Conservation (phyloP, 2,888 invertebrate genomes). For the Chrysodeixis includens region DNA sequence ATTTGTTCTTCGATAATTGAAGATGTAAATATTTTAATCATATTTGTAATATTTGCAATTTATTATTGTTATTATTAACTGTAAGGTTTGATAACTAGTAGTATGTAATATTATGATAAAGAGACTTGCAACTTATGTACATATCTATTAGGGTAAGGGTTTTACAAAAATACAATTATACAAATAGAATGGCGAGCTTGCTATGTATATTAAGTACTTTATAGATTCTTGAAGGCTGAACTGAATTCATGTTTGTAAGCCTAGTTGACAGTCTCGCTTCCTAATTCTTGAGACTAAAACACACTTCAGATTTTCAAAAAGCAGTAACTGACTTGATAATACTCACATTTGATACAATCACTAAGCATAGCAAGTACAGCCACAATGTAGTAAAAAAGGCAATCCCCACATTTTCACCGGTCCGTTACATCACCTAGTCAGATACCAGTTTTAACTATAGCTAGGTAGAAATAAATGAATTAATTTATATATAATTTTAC, state of each 20-base stretch:
- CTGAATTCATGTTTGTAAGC: neutral
- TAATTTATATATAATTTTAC: slow-evolving; percentile 73
- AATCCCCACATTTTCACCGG: slow-evolving; percentile 61
- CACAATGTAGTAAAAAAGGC: slow-evolving; percentile 44
- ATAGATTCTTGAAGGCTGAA: neutral
- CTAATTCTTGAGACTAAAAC: neutral
- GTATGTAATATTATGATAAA: slow-evolving; percentile 82
- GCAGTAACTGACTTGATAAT: neutral
- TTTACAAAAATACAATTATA: slow-evolving; percentile 62
- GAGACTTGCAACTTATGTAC: slow-evolving; percentile 88
- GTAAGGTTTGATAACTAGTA: slow-evolving; percentile 83
- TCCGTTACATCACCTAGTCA: slow-evolving; percentile 85
- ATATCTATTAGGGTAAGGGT: slow-evolving; percentile 87
- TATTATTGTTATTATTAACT: slow-evolving; percentile 80
- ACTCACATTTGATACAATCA: neutral
- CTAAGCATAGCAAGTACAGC: slow-evolving; percentile 50
- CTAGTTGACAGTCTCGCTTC: neutral
- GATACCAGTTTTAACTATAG: slow-evolving; percentile 83
- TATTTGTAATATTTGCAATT: slow-evolving; percentile 84
- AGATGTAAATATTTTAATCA: slow-evolving; percentile 88
- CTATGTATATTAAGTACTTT: slow-evolving; percentile 40
- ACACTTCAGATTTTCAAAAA: neutral
- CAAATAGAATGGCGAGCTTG: slow-evolving; percentile 55
- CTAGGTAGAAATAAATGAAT: slow-evolving; percentile 81
- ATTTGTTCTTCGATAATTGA: slow-evolving; percentile 72